Base-by-base conservation (phyloP, 2,888 invertebrate species). In the Drosophila cracens region DNA sequence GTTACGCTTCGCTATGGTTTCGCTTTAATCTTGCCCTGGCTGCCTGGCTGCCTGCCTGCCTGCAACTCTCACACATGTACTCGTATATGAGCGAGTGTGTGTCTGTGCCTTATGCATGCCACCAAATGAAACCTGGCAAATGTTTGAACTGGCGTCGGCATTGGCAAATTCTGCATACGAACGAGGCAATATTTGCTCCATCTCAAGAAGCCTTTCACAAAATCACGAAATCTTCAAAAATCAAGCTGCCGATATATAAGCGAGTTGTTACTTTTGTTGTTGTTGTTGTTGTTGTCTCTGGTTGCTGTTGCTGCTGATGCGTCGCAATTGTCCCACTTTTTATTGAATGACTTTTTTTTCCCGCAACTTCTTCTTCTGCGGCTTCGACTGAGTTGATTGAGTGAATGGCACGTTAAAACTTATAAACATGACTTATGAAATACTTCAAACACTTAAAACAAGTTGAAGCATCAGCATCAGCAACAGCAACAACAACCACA, bases 1-100 rank as follows among this genome's bases (percentile, higher is more conserved):
- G 87, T 88, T 87, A 89, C 90, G 89, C 86, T 88, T 86, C 82
- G 83, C 81, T 86, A 87, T 85, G 88, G 90, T 83, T 89, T 87
- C 78, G 83, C 87, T 86, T 90, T 87, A 87, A 89, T 82, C 90
- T 89, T 82, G 38, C 57, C 62, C 56, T 72, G 72, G 25, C 75
- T 72, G 70, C 60, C 57, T 52, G 43, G 27, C 54, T 54, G 54
- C 54, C 54, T 54, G 54, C 54, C 54, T 68, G 75, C 82, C 74
- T 74, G 70, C 71, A 83, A 64, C 77, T 60, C 74, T 58, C 67
- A 68, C 85, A 61, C 64, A 51, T 49, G 21, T 57, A 53, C 31
- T 11, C 54, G 48, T 52, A 11, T 62, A 52, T 69, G 38, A 46
- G 7, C 46, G 27, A 18, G 54, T 46, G 10, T 59, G 51, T 51